These are phyloP conservation scores for Dasysyrphus tricinctus DNA, from an alignment of 2,888 invertebrate genomes.

Conservation along the genomic window DNA sequence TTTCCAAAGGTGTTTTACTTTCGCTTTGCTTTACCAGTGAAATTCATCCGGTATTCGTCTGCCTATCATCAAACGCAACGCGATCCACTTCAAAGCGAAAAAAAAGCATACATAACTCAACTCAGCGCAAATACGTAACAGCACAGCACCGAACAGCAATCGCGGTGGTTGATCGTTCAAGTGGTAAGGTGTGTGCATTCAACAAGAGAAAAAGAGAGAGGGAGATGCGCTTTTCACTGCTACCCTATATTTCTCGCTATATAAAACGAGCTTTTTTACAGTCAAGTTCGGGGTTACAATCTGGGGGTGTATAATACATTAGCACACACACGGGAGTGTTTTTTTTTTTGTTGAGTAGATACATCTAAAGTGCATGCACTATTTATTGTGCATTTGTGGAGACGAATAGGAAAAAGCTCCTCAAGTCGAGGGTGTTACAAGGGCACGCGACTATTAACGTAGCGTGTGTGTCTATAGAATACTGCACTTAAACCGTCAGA, in stretches of 20 bases:
- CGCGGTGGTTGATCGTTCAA: constrained; percentile 48
- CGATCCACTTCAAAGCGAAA: constrained; percentile 64
- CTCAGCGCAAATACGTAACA: constrained; percentile 49
- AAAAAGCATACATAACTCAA: constrained; percentile 44
- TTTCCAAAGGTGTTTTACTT: neutral
- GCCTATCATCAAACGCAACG: constrained; percentile 65
- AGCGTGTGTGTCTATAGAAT: constrained; percentile 30
- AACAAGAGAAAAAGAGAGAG: neutral
- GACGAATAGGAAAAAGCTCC: constrained; percentile 47
- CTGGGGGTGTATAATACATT: constrained; percentile 41
- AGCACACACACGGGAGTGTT: neutral
- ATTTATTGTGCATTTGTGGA: constrained; percentile 33
- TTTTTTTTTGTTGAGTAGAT: constrained; percentile 25
- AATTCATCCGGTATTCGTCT: constrained; percentile 42
- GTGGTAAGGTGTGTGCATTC: constrained; percentile 18
- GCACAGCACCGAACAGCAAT: neutral
- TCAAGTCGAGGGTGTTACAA: constrained; percentile 60
- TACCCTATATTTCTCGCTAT: constrained; percentile 54
- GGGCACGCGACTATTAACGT: constrained; percentile 52
- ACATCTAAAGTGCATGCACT: constrained; percentile 33
- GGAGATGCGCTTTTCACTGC: constrained; percentile 41
- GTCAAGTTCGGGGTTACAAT: constrained; percentile 47
- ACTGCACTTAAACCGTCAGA: constrained; percentile 41
- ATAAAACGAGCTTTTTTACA: constrained; percentile 53
- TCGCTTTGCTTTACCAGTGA: constrained; percentile 35